Evolutionary conservation across 2,797 vertebrate species (phyloP).

Genomic region (Scolopax rusticola): DNA sequence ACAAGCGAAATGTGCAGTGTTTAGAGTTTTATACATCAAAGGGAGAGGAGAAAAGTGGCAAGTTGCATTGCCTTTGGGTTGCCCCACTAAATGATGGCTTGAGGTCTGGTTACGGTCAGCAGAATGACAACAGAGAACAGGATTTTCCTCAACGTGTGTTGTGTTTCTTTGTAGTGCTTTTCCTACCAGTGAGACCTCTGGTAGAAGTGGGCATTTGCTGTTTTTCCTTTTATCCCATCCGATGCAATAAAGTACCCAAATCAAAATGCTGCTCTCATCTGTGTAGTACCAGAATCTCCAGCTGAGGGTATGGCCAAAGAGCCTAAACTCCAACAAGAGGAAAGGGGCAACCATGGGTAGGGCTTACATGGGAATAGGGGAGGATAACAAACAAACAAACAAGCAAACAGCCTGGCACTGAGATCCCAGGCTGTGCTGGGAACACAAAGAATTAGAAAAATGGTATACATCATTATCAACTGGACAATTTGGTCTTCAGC

Average conservation of each 20-base stretch:
- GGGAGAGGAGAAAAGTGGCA: neutral
- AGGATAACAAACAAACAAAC: neutral
- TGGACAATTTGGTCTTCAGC: neutral
- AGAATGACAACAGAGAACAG: neutral
- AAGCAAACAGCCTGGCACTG: neutral
- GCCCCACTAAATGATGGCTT: neutral
- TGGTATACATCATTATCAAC: neutral
- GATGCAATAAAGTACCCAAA: neutral
- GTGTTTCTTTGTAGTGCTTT: neutral
- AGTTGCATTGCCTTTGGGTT: neutral
- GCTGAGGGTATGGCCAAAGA: neutral
- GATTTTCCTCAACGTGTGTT: accelerated
- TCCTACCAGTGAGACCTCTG: neutral
- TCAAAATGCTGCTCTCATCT: neutral
- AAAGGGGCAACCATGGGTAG: neutral
- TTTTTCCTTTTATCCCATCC: neutral
- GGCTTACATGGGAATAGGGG: neutral
- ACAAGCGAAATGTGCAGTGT: neutral
- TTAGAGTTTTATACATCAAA: neutral
- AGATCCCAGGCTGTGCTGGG: neutral
- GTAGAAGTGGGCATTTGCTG: neutral
- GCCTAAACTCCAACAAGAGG: neutral
- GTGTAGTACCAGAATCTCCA: neutral
- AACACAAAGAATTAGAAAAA: neutral
- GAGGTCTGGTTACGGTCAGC: neutral